Conservation (phyloP, 2,113 vertebrate genomes). For the Indicator maculatus region DNA sequence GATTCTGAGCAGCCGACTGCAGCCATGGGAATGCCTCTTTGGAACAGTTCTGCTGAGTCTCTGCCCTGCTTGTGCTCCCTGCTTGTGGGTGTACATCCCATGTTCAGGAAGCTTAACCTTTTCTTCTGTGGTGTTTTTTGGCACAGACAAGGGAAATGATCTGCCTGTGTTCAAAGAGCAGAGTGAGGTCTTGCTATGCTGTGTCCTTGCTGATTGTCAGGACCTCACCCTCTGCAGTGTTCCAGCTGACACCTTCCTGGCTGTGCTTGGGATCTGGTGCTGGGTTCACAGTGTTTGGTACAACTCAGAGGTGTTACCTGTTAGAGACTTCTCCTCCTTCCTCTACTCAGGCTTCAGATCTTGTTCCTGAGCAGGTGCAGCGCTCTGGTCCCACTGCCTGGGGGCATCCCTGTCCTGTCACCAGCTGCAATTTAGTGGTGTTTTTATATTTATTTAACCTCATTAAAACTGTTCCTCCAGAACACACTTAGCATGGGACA, state of each 20-base stretch:
- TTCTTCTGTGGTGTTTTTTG: neutral
- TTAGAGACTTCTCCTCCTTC: neutral
- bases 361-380: neutral
- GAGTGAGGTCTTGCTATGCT: neutral
- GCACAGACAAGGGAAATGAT: accelerated
- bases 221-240: neutral
- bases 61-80: accelerated
- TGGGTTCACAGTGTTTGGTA: neutral
- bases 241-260: neutral
- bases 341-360: neutral
- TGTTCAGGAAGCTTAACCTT: neutral
- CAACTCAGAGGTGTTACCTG: accelerated
- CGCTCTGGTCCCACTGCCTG: neutral
- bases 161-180: neutral
- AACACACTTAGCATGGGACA: neutral
- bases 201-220: neutral
- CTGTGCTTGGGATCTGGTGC: neutral
- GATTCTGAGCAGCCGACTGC: neutral
- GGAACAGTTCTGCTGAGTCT: neutral
- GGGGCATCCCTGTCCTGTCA: neutral
- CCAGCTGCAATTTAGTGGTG: neutral
- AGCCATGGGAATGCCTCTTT: neutral
- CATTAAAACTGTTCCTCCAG: neutral
- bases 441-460: neutral
- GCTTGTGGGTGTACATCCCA: accelerated